Conservation (phyloP, 2,797 vertebrate species). For the Sorex maritimensis region DNA sequence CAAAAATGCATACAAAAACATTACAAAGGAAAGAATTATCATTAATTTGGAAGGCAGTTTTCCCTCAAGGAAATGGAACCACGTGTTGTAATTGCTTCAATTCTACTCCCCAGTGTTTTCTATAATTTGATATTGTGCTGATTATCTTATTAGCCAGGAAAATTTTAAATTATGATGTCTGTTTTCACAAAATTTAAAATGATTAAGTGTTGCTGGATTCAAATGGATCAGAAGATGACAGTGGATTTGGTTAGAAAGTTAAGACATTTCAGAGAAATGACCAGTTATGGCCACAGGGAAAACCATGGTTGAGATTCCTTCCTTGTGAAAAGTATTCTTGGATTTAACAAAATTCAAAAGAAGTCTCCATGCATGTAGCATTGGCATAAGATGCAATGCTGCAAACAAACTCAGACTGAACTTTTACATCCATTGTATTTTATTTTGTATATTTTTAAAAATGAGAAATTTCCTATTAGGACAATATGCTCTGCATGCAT, state of each 20-base stretch:
- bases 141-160: conserved; percentile 92
- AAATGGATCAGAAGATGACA: conserved; percentile 91
- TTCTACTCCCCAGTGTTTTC: conserved; percentile 36
- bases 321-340: conserved; percentile 33
- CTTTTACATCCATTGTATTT: conserved; percentile 63
- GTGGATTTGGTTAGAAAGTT: conserved; percentile 89
- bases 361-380: neutral
- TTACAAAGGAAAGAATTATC: conserved; percentile 60
- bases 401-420: conserved; percentile 21
- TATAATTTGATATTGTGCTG: conserved; percentile 88
- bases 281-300: conserved; percentile 85
- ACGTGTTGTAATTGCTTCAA: conserved; percentile 47
- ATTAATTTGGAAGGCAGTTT: conserved; percentile 59
- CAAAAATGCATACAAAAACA: conserved; percentile 46
- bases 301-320: conserved; percentile 60
- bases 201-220: conserved; percentile 89
- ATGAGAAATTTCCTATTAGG: neutral
- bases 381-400: neutral
- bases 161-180: conserved; percentile 90
- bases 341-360: conserved; percentile 56
- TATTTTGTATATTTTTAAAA: neutral
- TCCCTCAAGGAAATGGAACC: conserved; percentile 47
- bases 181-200: conserved; percentile 62
- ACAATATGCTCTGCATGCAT: neutral
- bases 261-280: conserved; percentile 92